Evolutionary conservation across 2,113 vertebrate genomes (phyloP), one percentile per base, ranked within the genome.

Genomic region (Perccottus glenii): DNA sequence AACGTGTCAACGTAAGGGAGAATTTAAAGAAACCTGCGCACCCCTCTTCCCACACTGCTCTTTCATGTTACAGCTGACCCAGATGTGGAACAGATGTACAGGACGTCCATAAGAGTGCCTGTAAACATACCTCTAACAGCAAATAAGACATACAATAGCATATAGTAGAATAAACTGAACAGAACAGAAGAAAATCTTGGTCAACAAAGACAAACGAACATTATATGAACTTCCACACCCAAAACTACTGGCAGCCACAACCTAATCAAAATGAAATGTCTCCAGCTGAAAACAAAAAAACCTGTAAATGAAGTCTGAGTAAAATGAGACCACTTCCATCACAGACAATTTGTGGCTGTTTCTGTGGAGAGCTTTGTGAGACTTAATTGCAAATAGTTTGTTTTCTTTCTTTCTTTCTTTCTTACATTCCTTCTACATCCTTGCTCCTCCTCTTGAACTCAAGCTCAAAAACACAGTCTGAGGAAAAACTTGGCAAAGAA

Each of bases 21-120:
- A 55, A 73, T 59, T 52, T 56, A 81, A 70, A 79, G 43, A 73
- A 72, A 74, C 70, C 75, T 60, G 49, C 58, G 55, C n/a, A 11
- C 77, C 64, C 70, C 70, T 61, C 50, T 52, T 44, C 59, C 68
- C 47, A 35, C 70, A 65, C 55, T 56, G 11, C 62, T 56, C 85
- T 89, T 85, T 89, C 80, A 88, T 84, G 83, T 82, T 60, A 81
- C 87, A 83, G 74, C 84, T 82, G 78, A 56, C 55, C 85, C 91
- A 92, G 86, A 91, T 91, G 90, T 85, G 79, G 46, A 82, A 84
- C 90, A 93, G 90, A 93, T 92, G 92, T 83, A 56, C 70, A 42
- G 70, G 60, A 85, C 77, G 79, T 87, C 77, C 73, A 55, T 27
- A 27, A 73, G 68, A 45, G 51, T 75, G 50, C 83, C 73, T 70